A percentile compares a stretch with the other conserved stretches of the same genome.
phyloP scores from a whole-genome alignment of 2,888 invertebrate genomes.

The Phaedon cochleariae region DNA sequence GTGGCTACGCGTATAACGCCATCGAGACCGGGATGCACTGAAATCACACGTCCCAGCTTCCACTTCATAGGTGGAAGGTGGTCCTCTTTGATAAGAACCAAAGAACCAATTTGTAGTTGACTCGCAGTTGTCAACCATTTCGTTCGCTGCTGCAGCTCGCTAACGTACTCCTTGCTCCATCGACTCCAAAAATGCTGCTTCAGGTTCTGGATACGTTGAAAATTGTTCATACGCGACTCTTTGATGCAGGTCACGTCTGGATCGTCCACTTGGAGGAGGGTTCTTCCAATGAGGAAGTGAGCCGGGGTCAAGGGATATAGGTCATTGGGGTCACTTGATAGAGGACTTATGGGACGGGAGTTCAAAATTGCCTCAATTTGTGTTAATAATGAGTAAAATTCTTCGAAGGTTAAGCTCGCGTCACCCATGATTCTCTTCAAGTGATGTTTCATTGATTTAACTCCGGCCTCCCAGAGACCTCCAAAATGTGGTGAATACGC shows the following conservation, averaged over 20 bases:
- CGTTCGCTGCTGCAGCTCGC: constrained; percentile 37
- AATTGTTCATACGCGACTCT: no score
- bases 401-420: neutral
- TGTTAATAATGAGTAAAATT: neutral
- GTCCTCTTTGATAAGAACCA: constrained; percentile 51
- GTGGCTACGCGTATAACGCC: constrained; percentile 44
- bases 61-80: constrained; percentile 47
- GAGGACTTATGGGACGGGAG: neutral
- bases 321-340: constrained; percentile 14
- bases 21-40: constrained; percentile 49
- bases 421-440: constrained; percentile 11
- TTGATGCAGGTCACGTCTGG: no score
- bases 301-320: constrained; percentile 10
- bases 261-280: neutral
- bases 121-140: constrained; percentile 32
- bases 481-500: neutral
- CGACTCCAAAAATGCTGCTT: constrained; percentile 45
- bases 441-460: no score
- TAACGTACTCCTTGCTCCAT: constrained; percentile 47
- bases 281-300: constrained; percentile 15
- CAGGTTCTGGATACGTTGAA: no score
- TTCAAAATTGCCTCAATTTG: constrained; percentile 3
- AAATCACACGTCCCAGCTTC: constrained; percentile 38
- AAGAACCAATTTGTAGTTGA: constrained; percentile 38
- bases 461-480: no score